phyloP scores from a whole-genome alignment of 1,140 invertebrate genomes.

The Nephila pilipes region DNA sequence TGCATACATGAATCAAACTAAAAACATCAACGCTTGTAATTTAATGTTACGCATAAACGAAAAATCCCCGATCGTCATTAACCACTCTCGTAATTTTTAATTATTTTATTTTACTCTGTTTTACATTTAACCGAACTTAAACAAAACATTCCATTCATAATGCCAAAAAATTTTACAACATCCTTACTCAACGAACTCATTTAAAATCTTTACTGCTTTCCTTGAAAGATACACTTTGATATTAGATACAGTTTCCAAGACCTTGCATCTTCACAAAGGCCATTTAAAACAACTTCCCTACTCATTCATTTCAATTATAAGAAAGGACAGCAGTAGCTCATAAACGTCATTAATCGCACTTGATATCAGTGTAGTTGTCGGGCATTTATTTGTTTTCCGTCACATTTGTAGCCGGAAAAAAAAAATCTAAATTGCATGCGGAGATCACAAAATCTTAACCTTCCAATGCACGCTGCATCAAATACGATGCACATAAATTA shows the following conservation, averaged over 20 bases:
- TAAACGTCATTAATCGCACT: neutral
- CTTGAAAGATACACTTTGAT: constrained; percentile 3
- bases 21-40: neutral
- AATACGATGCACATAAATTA: too few relatives aligned
- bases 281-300: neutral
- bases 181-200: neutral
- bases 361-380: constrained; percentile 29
- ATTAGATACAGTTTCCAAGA: neutral
- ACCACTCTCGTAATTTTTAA: neutral
- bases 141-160: neutral
- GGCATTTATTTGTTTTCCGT: neutral
- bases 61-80: neutral
- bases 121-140: neutral
- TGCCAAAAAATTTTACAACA: neutral
- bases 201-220: neutral
- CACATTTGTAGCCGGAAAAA: neutral
- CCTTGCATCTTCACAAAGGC: neutral
- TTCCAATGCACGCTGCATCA: too few relatives aligned
- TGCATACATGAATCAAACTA: too few relatives aligned
- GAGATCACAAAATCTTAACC: too few relatives aligned
- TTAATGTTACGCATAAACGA: neutral
- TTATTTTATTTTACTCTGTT: neutral
- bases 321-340: neutral
- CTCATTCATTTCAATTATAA: neutral
- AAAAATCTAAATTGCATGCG: too few relatives aligned